Evolutionary conservation across 2,888 invertebrate species (phyloP).

Genomic region (Drosophila helvetica): DNA sequence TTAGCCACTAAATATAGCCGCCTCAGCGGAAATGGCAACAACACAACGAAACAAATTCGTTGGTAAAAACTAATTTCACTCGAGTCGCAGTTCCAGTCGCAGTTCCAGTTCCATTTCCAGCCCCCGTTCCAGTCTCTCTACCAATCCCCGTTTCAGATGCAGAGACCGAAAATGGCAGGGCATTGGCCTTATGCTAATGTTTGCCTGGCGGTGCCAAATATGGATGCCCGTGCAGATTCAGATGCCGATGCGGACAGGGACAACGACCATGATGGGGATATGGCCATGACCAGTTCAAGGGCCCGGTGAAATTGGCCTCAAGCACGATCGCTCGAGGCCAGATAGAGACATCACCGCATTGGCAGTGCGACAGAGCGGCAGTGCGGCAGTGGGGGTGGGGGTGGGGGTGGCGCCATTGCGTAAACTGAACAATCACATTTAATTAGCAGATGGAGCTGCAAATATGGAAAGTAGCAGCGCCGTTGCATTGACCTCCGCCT

Average conservation of each 20-base stretch:
- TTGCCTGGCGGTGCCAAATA: constrained; percentile 62
- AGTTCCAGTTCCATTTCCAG: too few relatives aligned
- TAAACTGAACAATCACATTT: constrained; percentile 48
- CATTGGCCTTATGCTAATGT: constrained; percentile 21
- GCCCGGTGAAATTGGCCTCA: constrained; percentile 60
- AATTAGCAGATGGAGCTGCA: constrained; percentile 31
- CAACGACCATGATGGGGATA: constrained; percentile 17
- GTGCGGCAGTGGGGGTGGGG: too few relatives aligned
- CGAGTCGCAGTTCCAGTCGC: constrained; percentile 5
- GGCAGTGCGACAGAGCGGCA: not conserved
- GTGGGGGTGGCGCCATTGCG: constrained; percentile 31
- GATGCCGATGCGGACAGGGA: not conserved
- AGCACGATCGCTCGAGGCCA: constrained; percentile 32
- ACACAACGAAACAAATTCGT: constrained; percentile 10
- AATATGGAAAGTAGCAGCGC: constrained; percentile 23
- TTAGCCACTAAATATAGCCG: constrained; percentile 60
- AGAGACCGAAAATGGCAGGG: constrained; percentile 19
- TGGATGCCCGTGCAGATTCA: constrained; percentile 24
- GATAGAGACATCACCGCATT: constrained; percentile 27
- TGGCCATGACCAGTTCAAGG: constrained; percentile 70
- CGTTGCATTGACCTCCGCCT: constrained; percentile 31
- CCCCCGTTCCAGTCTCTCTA: not conserved
- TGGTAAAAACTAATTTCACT: constrained; percentile 47
- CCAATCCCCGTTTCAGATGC: constrained; percentile 7
- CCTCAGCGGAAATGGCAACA: constrained; percentile 15